Conservation (phyloP, 2,113 vertebrate species). For the Pagrus major region DNA sequence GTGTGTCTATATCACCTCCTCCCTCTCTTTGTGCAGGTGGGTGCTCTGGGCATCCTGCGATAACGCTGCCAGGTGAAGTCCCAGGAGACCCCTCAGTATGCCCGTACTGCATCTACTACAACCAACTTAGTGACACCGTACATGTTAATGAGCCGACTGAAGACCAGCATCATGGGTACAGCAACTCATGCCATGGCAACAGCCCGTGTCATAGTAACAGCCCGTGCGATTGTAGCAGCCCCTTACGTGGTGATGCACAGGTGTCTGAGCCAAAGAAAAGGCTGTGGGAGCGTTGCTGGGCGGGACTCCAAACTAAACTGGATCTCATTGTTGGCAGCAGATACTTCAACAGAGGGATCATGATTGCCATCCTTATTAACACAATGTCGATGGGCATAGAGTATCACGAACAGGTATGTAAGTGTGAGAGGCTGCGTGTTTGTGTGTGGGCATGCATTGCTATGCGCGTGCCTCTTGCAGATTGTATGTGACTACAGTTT, state of each 20-base stretch:
- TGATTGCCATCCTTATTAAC: constrained; percentile 98
- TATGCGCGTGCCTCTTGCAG: neutral
- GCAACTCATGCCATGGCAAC: constrained; percentile 55
- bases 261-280: constrained; percentile 47
- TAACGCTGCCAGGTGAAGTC: constrained; percentile 69
- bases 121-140: constrained; percentile 50
- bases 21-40: constrained; percentile 66
- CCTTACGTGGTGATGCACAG: constrained; percentile 36
- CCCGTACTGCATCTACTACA: constrained; percentile 74
- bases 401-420: constrained; percentile 95
- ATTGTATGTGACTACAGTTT: constrained; percentile 38
- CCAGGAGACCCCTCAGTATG: constrained; percentile 60
- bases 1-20: constrained; percentile 17
- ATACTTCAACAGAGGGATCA: constrained; percentile 98
- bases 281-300: constrained; percentile 62
- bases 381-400: constrained; percentile 98
- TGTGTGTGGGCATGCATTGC: constrained; percentile 6
- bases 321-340: constrained; percentile 93
- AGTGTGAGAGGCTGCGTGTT: neutral
- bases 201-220: constrained; percentile 53
- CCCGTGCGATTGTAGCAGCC: constrained; percentile 53
- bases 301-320: constrained; percentile 54
- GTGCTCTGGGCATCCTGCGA: constrained; percentile 43
- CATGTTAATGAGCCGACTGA: constrained; percentile 46
- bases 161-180: constrained; percentile 43